phyloP scores from a whole-genome alignment of 2,113 vertebrate species.

The Odontophorus gujanensis region DNA sequence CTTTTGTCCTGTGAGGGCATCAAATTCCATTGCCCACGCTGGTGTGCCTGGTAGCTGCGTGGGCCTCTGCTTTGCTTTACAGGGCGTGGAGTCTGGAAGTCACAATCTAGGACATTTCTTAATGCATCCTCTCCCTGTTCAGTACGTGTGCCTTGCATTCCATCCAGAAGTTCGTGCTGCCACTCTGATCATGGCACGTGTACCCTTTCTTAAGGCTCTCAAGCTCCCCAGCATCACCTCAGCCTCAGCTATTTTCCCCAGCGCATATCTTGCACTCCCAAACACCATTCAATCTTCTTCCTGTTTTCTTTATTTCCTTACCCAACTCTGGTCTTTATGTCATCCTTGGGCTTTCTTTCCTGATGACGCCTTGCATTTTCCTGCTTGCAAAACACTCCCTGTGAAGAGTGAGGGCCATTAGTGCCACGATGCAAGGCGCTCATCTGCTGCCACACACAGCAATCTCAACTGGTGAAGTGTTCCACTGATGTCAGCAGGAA shows the following conservation, averaged over 20 bases:
- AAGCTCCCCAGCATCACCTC: background rate
- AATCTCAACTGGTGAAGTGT: background rate
- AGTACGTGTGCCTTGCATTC: background rate
- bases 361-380: background rate
- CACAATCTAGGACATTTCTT: background rate
- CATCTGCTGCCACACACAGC: background rate
- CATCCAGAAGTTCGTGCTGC: background rate
- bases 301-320: background rate
- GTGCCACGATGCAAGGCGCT: rapidly evolving
- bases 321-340: background rate
- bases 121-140: background rate
- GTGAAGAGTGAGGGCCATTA: background rate
- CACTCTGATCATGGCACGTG: background rate
- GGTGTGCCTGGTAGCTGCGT: background rate
- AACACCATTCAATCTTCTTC: background rate
- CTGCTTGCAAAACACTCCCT: background rate
- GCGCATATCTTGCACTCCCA: background rate
- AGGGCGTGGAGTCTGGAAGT: background rate
- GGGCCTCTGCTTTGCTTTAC: background rate
- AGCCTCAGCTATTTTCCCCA: background rate
- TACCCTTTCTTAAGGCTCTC: background rate
- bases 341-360: background rate
- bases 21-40: background rate
- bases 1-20: background rate
- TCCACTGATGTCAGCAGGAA: conserved; percentile 33